These are phyloP conservation scores for Drosophila histrio DNA, from an alignment of 2,888 invertebrate genomes.

Conservation along the genomic window DNA sequence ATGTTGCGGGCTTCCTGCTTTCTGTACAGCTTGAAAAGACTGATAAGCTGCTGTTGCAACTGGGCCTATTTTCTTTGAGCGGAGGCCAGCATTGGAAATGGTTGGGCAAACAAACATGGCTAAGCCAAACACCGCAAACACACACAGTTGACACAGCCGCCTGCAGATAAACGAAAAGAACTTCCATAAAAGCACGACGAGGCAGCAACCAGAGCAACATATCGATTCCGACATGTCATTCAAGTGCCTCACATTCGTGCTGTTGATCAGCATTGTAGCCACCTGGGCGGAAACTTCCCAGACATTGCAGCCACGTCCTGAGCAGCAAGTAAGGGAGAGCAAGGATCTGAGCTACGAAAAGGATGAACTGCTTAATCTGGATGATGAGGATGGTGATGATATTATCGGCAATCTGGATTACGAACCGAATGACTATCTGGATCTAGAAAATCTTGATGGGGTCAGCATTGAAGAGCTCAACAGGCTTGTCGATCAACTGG, in stretches of 20 bases:
- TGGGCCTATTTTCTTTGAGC: conserved; percentile 24
- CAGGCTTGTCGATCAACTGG: conserved; percentile 6
- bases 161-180: neutral
- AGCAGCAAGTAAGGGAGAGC: conserved; percentile 13
- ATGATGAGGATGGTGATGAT: conserved; percentile 53
- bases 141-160: conserved; percentile 52
- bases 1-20: conserved; percentile 52
- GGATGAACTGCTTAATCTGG: neutral
- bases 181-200: conserved; percentile 49
- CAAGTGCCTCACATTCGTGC: conserved; percentile 51
- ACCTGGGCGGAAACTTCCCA: conserved; percentile 19
- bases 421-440: neutral
- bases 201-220: conserved; percentile 37
- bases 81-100: neutral
- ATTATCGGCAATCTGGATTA: conserved; percentile 30
- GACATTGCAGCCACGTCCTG: conserved; percentile 34
- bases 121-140: conserved; percentile 36
- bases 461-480: conserved; percentile 9
- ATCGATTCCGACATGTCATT: conserved; percentile 49
- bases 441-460: neutral
- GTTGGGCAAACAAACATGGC: conserved; percentile 39
- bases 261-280: conserved; percentile 41
- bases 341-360: conserved; percentile 30
- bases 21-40: conserved; percentile 20
- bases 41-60: conserved; percentile 47